These are phyloP conservation scores for Erithacus rubecula DNA, from an alignment of 2,797 vertebrate genomes.

Conservation along the genomic window DNA sequence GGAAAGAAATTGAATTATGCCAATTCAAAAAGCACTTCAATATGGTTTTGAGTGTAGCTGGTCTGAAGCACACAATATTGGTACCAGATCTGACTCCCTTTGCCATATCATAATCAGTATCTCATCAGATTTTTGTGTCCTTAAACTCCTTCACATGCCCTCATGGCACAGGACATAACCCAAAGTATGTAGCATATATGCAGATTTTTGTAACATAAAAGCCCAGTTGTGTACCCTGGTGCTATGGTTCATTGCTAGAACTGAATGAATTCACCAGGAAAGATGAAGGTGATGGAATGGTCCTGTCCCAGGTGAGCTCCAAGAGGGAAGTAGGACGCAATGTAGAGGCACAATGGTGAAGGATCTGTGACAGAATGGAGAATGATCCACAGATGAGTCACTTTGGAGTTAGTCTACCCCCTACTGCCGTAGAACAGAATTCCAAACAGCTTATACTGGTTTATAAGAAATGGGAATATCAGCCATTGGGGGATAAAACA, in stretches of 20 bases:
- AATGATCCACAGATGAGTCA: background rate
- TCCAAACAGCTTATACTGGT: background rate
- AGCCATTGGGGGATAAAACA: background rate
- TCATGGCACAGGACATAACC: background rate
- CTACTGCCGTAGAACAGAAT: background rate
- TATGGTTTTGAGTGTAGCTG: background rate
- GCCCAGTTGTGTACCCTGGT: background rate
- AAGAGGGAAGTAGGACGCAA: rapidly evolving
- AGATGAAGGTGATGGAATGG: background rate
- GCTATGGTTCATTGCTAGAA: background rate
- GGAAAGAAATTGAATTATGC: background rate
- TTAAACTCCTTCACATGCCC: background rate
- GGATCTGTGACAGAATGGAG: background rate
- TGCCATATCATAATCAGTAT: background rate
- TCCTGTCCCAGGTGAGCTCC: background rate
- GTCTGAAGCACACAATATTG: rapidly evolving
- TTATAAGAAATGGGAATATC: background rate
- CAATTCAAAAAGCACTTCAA: background rate
- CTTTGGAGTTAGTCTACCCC: background rate
- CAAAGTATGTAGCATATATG: rapidly evolving
- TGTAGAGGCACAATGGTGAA: background rate
- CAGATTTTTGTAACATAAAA: background rate
- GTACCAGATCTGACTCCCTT: background rate
- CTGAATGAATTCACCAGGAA: background rate
- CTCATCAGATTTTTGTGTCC: background rate